phyloP scores from a whole-genome alignment of 1,140 invertebrate species.

The Zaprionus davidi region DNA sequence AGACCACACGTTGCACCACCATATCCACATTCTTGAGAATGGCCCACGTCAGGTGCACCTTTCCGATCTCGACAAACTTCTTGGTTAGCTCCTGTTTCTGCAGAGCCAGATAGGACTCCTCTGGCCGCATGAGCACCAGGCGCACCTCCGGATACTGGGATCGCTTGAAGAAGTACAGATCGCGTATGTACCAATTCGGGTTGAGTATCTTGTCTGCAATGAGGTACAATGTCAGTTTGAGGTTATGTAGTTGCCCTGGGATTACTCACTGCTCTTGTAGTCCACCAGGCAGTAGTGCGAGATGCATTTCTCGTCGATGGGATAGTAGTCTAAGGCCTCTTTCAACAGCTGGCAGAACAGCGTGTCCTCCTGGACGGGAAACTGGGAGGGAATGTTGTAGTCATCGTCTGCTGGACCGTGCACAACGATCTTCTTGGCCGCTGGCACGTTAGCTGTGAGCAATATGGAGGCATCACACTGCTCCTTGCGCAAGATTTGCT shows the following conservation, averaged over 20 bases:
- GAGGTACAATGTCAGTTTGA: not conserved
- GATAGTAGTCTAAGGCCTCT: constrained; percentile 98
- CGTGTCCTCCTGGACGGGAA: constrained; percentile 99
- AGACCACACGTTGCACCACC: constrained; percentile 98
- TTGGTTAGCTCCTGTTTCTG: constrained; percentile 96
- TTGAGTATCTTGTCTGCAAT: constrained; percentile 86
- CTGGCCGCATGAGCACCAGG: constrained; percentile 96
- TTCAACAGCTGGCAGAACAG: constrained; percentile 98
- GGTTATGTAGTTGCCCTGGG: not conserved
- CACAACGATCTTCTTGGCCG: constrained; percentile 99
- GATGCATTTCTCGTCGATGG: constrained; percentile 95
- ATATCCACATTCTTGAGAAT: constrained; percentile 96
- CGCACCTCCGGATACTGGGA: constrained; percentile 99
- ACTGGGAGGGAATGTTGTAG: constrained; percentile 98
- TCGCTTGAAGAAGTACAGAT: constrained; percentile 99
- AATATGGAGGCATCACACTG: constrained; percentile 99
- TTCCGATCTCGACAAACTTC: constrained; percentile 99
- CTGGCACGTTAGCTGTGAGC: constrained; percentile 98
- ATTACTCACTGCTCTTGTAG: constrained; percentile 96
- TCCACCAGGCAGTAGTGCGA: constrained; percentile 97
- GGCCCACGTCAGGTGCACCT: constrained; percentile 95
- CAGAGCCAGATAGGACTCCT: constrained; percentile 95
- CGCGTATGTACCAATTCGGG: constrained; percentile 96
- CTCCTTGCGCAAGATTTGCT: constrained; percentile 99
- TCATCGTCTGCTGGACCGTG: constrained; percentile 92